Conservation (phyloP, 2,797 vertebrate genomes). For the Poecilia picta region DNA sequence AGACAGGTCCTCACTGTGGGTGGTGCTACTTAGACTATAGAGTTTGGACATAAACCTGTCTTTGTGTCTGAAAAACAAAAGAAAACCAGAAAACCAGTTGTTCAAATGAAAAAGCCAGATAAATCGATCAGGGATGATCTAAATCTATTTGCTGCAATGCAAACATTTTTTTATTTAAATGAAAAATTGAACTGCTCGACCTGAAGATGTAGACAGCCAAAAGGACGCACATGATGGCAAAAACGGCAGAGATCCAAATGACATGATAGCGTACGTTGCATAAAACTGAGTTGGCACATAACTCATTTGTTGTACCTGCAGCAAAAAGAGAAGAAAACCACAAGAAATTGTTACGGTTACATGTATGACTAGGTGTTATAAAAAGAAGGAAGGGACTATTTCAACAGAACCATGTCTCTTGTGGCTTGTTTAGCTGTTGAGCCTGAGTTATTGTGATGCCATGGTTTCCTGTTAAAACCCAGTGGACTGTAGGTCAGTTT, state of each 20-base stretch:
- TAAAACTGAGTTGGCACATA: neutral
- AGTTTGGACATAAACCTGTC: conserved; percentile 61
- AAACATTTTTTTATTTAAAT: neutral
- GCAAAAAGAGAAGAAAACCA: conserved; percentile 7
- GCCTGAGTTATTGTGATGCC: conserved; percentile 56
- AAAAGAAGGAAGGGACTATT: neutral
- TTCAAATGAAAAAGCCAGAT: neutral
- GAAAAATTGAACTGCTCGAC: conserved; percentile 32
- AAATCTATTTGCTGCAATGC: neutral
- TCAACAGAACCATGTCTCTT: conserved; percentile 62
- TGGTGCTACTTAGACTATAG: conserved; percentile 29
- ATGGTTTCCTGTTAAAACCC: conserved; percentile 66
- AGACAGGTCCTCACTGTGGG: conserved; percentile 8
- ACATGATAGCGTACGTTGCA: neutral
- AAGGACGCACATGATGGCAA: conserved; percentile 42
- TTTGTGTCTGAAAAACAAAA: conserved; percentile 63
- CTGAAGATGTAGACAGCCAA: conserved; percentile 59
- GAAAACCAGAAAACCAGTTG: conserved; percentile 4
- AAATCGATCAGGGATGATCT: neutral
- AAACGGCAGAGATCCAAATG: conserved; percentile 54
- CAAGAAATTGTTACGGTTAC: neutral
- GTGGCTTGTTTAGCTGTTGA: conserved; percentile 49
- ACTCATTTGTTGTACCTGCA: neutral
- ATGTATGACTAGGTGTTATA: conserved; percentile 20
- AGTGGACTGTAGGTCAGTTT: conserved; percentile 34